These are phyloP conservation scores for Spizaetus ornatus DNA, from an alignment of 2,113 vertebrate genomes.

Conservation along the genomic window DNA sequence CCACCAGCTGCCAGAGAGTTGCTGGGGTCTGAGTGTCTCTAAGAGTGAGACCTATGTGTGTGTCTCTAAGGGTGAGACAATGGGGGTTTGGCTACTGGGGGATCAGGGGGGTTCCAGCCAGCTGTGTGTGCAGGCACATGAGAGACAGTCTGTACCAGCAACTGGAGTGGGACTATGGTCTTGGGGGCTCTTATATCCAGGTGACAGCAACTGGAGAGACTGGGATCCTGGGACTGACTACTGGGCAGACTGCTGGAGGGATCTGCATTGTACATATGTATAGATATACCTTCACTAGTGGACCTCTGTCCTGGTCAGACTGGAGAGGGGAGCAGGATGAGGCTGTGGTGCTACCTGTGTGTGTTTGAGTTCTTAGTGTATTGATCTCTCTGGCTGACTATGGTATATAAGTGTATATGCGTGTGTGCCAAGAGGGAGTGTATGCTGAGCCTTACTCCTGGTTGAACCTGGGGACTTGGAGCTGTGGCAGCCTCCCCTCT, in stretches of 20 bases:
- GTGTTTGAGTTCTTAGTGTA: fast-evolving
- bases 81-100: not conserved
- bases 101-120: not conserved
- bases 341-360: not conserved
- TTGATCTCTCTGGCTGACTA: not conserved
- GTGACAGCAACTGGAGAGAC: not conserved
- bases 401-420: no score
- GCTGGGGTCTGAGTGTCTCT: not conserved
- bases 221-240: not conserved
- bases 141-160: not conserved
- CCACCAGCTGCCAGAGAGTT: not conserved
- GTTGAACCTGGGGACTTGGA: not conserved
- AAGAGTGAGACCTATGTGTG: not conserved
- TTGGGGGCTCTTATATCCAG: not conserved
- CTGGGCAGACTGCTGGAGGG: not conserved
- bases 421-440: not conserved
- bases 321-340: not conserved
- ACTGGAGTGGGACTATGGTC: not conserved
- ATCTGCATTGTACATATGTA: not conserved
- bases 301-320: not conserved
- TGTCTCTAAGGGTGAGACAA: not conserved
- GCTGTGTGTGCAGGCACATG: fast-evolving
- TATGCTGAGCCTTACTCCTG: not conserved
- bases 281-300: not conserved
- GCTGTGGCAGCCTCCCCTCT: not conserved